A percentile compares a stretch with the other conserved stretches of the same genome.
These are phyloP conservation scores for Scaptomyza tumidula DNA, from an alignment of 2,888 invertebrate genomes.

Conservation along the genomic window DNA sequence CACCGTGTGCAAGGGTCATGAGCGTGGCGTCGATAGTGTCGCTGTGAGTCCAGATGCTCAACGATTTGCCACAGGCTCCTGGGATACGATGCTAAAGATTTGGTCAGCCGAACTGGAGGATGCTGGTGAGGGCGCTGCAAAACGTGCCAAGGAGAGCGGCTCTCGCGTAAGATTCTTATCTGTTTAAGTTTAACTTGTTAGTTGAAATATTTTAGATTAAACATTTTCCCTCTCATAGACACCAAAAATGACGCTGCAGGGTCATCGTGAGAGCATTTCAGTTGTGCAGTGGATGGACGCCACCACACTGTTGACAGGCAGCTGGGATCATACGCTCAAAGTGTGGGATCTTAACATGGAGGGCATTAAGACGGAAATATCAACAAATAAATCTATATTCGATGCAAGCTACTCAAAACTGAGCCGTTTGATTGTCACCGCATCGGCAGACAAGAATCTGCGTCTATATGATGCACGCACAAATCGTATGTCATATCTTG, in stretches of 20 bases:
- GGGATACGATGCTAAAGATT: slow-evolving; percentile 96
- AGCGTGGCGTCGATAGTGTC: slow-evolving; percentile 95
- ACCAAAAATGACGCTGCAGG: slow-evolving; percentile 94
- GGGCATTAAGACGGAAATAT: slow-evolving; percentile 92
- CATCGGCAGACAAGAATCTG: slow-evolving; percentile 95
- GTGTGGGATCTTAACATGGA: slow-evolving; percentile 96
- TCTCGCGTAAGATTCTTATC: slow-evolving; percentile 85
- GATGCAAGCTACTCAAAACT: slow-evolving; percentile 92
- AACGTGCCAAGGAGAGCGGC: slow-evolving; percentile 85
- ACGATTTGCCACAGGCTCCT: slow-evolving; percentile 93
- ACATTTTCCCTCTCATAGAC: slow-evolving; percentile 85
- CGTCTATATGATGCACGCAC: slow-evolving; percentile 96
- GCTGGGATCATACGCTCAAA: slow-evolving; percentile 98
- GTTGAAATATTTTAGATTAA: background rate
- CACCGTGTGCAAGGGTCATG: slow-evolving; percentile 94
- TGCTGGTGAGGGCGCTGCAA: slow-evolving; percentile 87
- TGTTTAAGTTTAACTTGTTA: background rate
- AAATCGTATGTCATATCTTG: slow-evolving; percentile 86
- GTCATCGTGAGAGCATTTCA: slow-evolving; percentile 96
- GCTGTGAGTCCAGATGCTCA: slow-evolving; percentile 89
- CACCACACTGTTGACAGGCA: slow-evolving; percentile 91
- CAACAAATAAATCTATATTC: slow-evolving; percentile 96
- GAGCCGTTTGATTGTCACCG: slow-evolving; percentile 90
- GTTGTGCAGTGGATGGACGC: slow-evolving; percentile 93
- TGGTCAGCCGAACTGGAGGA: slow-evolving; percentile 91